Conservation (phyloP, 2,113 vertebrate species). For the Silurus glanis region DNA sequence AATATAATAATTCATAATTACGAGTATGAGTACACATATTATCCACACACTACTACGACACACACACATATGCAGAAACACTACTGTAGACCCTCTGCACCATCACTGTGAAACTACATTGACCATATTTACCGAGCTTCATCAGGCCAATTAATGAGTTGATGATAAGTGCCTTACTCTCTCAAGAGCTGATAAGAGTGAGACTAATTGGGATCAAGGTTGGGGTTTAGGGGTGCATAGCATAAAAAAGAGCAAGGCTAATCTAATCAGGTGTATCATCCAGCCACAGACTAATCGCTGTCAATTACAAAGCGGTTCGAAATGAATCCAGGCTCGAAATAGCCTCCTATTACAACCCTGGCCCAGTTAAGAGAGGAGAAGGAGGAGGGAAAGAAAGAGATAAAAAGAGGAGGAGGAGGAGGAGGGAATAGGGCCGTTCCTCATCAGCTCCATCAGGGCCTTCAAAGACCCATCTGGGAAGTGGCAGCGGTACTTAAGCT, state of each 20-base stretch:
- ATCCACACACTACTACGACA: background rate
- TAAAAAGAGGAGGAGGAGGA: conserved; percentile 27
- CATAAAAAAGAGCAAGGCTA: conserved; percentile 63
- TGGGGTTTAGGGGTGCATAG: conserved; percentile 67
- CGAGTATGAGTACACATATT: background rate
- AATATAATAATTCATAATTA: background rate
- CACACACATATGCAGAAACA: conserved; percentile 9
- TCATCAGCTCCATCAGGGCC: conserved; percentile 67
- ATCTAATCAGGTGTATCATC: conserved; percentile 75
- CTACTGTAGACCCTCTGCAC: background rate
- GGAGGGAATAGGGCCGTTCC: conserved; percentile 52
- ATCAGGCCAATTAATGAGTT: conserved; percentile 68
- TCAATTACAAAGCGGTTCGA: conserved; percentile 70
- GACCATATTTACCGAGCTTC: conserved; percentile 64
- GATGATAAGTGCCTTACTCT: conserved; percentile 63
- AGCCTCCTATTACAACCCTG: conserved; percentile 56
- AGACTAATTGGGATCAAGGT: conserved; percentile 77
- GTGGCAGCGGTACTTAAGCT: conserved; percentile 52
- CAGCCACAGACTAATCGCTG: conserved; percentile 68
- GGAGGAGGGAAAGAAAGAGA: conserved; percentile 22
- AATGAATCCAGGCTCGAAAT: conserved; percentile 66
- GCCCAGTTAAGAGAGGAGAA: conserved; percentile 33
- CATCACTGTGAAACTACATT: conserved; percentile 42
- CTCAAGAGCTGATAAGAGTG: conserved; percentile 60
- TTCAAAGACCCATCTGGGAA: conserved; percentile 74